Base-by-base conservation (phyloP, 2,888 invertebrate genomes). In the Shargacucullia verbasci region DNA sequence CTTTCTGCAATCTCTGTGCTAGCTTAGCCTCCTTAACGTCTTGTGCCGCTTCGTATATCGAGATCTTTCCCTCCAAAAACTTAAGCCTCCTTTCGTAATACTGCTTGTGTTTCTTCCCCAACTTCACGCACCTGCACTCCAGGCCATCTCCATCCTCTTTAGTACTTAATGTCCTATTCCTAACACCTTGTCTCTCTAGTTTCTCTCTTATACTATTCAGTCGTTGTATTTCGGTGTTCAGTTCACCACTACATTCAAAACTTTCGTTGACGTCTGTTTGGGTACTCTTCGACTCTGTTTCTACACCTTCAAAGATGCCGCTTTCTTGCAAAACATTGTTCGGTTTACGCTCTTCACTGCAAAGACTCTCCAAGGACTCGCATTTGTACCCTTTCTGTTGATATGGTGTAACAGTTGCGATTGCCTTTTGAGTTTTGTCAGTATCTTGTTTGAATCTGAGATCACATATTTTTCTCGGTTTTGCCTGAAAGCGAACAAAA, bases 301-400 rank as follows among this genome's bases (percentile, higher is more conserved):
- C 94, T 29, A 90, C 94, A 41, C 94, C 96, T 78, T 96, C 96
- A 78, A 96, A 97, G 70, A 97, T 96, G 25, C 97, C 97, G 77
- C 96, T 96, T 80, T 97, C 97, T 79, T 96, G 96, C 27, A 97
- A 89, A 77, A 95, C 91, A 76, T 92, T 95, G 67, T 84, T 94
- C 70, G 92, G 95, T 87, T 89, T 95, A 82, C 87, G 91, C 59
- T 94, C 94, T 62, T 93, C 92, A 59, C 81, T 85, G 69, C 90
- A 90, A 57, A 94, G 87, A 73, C 91, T 92, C 68, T 94, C 93
- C 43, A 94, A 82, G 47, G 91, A 94, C 71, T 91, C 92, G 69
- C 89, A 86, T 84, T 94, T 90, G 84, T 91, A 87, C 67, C 94
- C 89, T 84, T 94, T 89, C 70, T 88, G 87, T 70, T 93, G 90